Evolutionary conservation across 2,113 vertebrate species (phyloP).

Genomic region (Clarias gariepinus): DNA sequence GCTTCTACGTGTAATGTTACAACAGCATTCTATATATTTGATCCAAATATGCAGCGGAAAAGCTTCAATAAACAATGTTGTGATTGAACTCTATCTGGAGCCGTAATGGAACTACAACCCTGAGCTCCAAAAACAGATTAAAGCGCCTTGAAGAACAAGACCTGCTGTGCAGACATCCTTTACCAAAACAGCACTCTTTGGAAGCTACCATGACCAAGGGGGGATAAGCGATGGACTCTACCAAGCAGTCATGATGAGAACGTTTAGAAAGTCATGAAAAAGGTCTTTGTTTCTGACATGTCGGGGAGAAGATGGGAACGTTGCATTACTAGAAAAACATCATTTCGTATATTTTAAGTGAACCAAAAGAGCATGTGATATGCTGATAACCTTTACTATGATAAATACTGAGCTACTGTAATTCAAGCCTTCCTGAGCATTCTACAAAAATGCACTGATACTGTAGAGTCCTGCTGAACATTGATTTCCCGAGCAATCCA

Average conservation of each 20-base stretch:
- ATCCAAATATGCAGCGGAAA: neutral
- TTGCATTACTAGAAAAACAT: conserved; percentile 1
- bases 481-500: neutral
- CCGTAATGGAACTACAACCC: conserved; percentile 51
- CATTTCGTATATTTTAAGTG: neutral
- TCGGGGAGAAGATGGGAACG: conserved; percentile 22
- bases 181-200: conserved; percentile 69
- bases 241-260: neutral
- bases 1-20: neutral
- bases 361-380: neutral
- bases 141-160: conserved; percentile 52
- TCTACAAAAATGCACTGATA: neutral
- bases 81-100: conserved; percentile 51
- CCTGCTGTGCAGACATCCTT: conserved; percentile 64
- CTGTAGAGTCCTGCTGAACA: neutral
- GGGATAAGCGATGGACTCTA: neutral
- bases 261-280: neutral
- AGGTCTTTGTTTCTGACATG: conserved; percentile 15
- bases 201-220: conserved; percentile 10
- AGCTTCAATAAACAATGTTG: conserved; percentile 6
- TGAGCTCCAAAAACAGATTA: conserved; percentile 68
- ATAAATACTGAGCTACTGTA: neutral
- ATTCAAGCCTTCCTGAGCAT: neutral
- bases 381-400: neutral
- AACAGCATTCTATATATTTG: neutral